Evolutionary conservation across 2,797 vertebrate species (phyloP), one percentile per base, ranked within the genome.

Genomic region (Phoxinus dragarum): DNA sequence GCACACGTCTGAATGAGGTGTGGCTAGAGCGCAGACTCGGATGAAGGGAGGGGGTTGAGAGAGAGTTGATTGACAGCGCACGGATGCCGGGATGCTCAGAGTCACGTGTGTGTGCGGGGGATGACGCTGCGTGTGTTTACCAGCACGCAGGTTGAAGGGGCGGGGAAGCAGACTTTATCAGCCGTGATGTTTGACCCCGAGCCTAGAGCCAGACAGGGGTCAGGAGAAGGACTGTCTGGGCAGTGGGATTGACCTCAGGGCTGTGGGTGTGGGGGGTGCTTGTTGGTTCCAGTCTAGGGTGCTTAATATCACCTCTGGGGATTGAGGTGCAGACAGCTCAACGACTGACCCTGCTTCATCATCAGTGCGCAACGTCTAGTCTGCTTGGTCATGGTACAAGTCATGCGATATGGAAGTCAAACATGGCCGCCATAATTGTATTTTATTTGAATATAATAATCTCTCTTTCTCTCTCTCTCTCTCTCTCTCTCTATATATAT

Each of bases 301-400:
- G 92, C 94, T 94, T 94, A 94, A 96, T 95, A 93, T 95, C 93
- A 95, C 94, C 95, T 95, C 90, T 92, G 94, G 82, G 95, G 95
- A 96, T 93, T 95, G 93, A 88, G 91, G 92, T 92, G 93, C 94
- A 95, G 94, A 96, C 94, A 94, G 92, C 93, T 93, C 84, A 94
- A 90, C 91, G 88, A 94, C 89, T 93, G 90, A 94, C 93, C 92
- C 89, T 89, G 66, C 80, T 82, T 86, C 82, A 87, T 87, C 88
- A 90, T 82, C 71, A 82, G 86, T 68, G 31, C 90, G 23, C 80
- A 78, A 36, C 80, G 47, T 80, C 66, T 56, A 49, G 77, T 92
- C 88, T 94, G 94, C 94, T 93, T 93, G 89, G 94, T 95, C 95
- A 95, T 94, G 93, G 93, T 94, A 89, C 86, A 80, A 82, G 91